Conservation (phyloP, 2,113 vertebrate genomes). For the Amazona guildingii region DNA sequence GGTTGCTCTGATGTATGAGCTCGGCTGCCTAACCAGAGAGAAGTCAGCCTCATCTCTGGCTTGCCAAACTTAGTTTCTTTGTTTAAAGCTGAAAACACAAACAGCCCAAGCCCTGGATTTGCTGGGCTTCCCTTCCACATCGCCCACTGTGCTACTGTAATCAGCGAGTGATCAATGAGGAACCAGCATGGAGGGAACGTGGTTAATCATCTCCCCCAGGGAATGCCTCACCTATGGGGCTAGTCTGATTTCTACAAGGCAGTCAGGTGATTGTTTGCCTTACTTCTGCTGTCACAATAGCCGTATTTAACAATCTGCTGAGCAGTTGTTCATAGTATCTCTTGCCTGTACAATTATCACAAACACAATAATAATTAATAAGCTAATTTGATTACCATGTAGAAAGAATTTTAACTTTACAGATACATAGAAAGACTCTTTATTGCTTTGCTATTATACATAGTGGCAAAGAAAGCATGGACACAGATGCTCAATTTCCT, state of each 20-base stretch:
- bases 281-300: neutral
- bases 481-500: neutral
- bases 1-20: neutral
- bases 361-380: neutral
- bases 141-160: rapidly evolving
- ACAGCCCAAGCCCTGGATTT: neutral
- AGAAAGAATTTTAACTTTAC: neutral
- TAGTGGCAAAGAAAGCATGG: neutral
- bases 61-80: neutral
- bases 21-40: neutral
- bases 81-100: neutral
- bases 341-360: neutral
- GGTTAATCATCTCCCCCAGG: neutral
- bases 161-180: rapidly evolving
- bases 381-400: neutral
- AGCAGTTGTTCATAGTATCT: neutral
- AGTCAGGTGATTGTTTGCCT: neutral
- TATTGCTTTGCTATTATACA: neutral
- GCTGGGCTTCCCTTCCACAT: neutral
- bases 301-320: neutral
- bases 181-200: rapidly evolving
- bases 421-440: neutral
- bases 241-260: neutral
- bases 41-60: neutral
- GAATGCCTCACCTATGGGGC: neutral